phyloP scores from a whole-genome alignment of 92 coral and sea anemone genomes.

The Plumapathes pennacea region DNA sequence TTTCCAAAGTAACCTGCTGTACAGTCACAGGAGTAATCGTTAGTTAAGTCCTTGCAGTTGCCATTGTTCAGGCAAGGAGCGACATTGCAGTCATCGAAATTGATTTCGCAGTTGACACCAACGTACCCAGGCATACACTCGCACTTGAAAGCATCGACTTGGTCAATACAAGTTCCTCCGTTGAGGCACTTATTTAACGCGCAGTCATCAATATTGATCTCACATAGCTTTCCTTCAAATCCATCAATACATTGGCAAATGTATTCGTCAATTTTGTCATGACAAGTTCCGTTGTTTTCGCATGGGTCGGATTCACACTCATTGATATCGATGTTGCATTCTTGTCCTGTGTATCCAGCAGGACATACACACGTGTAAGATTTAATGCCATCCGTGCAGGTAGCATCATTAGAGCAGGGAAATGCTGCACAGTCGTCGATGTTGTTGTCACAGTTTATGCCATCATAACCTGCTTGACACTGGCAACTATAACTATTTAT shows the following conservation, averaged over 20 bases:
- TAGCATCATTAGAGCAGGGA: slow-evolving; percentile 17
- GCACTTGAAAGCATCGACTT: slow-evolving; percentile 20
- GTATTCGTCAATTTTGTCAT: slow-evolving; percentile 1
- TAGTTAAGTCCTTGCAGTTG: slow-evolving; percentile 9
- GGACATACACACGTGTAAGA: slow-evolving; percentile 6
- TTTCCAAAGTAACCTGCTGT: slow-evolving; percentile 30
- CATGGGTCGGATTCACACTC: slow-evolving; percentile 5
- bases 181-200: slow-evolving; percentile 20
- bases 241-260: slow-evolving; percentile 7
- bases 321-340: slow-evolving; percentile 12
- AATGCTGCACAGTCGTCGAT: slow-evolving; percentile 11
- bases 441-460: neutral
- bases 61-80: slow-evolving; percentile 43
- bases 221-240: slow-evolving; percentile 4
- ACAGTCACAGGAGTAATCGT: slow-evolving; percentile 25
- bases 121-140: slow-evolving; percentile 19
- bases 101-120: slow-evolving; percentile 24
- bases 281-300: slow-evolving; percentile 11
- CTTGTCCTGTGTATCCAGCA: slow-evolving; percentile 10
- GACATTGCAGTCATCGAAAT: slow-evolving; percentile 13
- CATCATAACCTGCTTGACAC: slow-evolving; percentile 1
- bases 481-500: neutral
- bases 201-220: slow-evolving; percentile 33
- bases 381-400: slow-evolving; percentile 7
- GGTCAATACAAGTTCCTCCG: slow-evolving; percentile 28